Conservation (phyloP, 2,113 vertebrate genomes). For the Ptyas mucosa region DNA sequence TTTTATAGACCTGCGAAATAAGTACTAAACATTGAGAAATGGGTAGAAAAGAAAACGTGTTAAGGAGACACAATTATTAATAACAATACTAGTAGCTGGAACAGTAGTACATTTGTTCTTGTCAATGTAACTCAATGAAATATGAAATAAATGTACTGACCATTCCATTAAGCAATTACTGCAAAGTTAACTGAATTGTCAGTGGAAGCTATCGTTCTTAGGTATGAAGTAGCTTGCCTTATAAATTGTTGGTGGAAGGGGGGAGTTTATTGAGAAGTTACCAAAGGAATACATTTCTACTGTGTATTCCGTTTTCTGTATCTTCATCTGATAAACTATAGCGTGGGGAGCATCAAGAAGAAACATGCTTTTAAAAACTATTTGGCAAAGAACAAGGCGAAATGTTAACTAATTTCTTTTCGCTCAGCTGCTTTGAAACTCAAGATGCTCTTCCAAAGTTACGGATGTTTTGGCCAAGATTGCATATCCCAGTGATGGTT, state of each 20-base stretch:
- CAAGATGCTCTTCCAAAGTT: not conserved
- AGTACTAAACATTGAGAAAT: not conserved
- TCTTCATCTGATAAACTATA: not conserved
- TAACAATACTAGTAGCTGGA: not conserved
- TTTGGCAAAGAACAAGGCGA: not conserved
- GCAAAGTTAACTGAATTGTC: not conserved
- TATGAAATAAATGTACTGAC: not conserved
- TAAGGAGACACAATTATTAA: not conserved
- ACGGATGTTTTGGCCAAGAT: not conserved
- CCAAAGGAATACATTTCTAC: not conserved
- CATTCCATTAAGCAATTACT: not conserved
- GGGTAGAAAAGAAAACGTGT: not conserved
- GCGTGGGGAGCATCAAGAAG: not conserved
- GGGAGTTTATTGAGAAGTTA: not conserved
- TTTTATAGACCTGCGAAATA: not conserved
- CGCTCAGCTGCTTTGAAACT: not conserved
- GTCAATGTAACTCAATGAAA: not conserved
- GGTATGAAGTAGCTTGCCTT: not conserved
- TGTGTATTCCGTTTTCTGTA: not conserved
- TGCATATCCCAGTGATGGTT: not conserved
- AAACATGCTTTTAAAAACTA: not conserved
- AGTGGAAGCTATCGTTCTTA: not conserved
- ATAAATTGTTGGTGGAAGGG: not conserved
- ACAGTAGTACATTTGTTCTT: slow-evolving; percentile 2
- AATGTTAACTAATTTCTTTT: not conserved